Conservation (phyloP, 2,797 vertebrate genomes). For the Tauraco hartlaubi region DNA sequence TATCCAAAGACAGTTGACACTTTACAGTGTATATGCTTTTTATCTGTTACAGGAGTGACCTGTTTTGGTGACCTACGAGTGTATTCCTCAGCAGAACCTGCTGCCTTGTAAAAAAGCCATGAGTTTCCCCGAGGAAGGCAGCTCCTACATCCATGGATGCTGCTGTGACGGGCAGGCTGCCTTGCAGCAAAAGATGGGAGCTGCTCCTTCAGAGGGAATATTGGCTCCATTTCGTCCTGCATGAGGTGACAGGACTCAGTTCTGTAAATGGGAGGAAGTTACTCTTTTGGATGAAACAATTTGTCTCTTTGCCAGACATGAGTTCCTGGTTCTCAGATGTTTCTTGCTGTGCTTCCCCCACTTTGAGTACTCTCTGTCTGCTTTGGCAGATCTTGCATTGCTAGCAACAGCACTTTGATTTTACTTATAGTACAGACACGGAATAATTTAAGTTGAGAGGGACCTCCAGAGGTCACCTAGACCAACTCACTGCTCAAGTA, state of each 20-base stretch:
- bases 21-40: neutral
- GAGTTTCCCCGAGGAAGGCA: neutral
- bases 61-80: neutral
- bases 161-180: neutral
- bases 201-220: neutral
- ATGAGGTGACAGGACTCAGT: neutral
- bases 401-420: neutral
- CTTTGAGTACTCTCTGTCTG: neutral
- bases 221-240: neutral
- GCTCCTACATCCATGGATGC: neutral
- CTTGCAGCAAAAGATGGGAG: neutral
- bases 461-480: neutral
- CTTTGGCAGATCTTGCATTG: neutral
- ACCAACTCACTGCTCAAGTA: neutral
- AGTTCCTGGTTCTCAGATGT: neutral
- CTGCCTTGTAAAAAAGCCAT: fast-evolving
- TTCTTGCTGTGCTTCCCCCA: neutral
- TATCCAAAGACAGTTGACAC: neutral
- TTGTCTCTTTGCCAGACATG: neutral
- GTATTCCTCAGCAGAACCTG: neutral
- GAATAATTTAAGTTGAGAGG: neutral
- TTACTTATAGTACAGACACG: neutral
- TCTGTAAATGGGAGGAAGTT: neutral
- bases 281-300: neutral
- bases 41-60: neutral